A percentile compares a stretch with the other conserved stretches of the same genome.
Conservation (phyloP, 2,888 invertebrate species). For the Campoplex capitator region DNA sequence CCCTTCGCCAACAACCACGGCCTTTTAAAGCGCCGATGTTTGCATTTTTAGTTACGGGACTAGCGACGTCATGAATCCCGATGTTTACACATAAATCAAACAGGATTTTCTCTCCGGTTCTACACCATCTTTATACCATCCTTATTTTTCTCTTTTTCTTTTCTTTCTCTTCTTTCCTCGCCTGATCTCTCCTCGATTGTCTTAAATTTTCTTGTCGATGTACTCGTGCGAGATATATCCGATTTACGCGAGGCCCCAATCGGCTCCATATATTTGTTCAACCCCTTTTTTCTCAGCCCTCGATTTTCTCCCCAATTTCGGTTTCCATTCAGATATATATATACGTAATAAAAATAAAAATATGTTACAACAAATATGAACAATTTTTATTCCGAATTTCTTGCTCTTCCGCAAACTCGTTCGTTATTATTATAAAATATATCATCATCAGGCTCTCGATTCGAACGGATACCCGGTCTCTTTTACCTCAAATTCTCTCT, state of each 20-base stretch:
- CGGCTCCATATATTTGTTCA: slow-evolving; percentile 2
- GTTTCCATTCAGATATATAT: not conserved
- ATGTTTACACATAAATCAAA: slow-evolving; percentile 70
- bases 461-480: slow-evolving; percentile 26
- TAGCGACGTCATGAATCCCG: slow-evolving; percentile 65
- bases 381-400: not conserved
- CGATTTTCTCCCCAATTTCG: not conserved
- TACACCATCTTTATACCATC: not conserved
- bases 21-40: slow-evolving; percentile 72
- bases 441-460: not conserved
- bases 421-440: slow-evolving; percentile 3
- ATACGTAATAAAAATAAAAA: not conserved
- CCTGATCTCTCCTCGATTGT: slow-evolving; percentile 43
- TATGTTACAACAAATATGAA: not conserved
- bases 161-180: not conserved
- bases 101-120: slow-evolving; percentile 50
- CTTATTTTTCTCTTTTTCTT: not conserved
- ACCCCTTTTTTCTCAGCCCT: not conserved
- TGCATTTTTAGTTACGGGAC: slow-evolving; percentile 74
- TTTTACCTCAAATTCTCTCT: slow-evolving; percentile 21
- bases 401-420: not conserved
- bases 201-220: slow-evolving; percentile 55
- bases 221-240: slow-evolving; percentile 49
- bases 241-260: slow-evolving; percentile 16
- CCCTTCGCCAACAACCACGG: slow-evolving; percentile 59